Percentiles rank a stretch among this genome's conserved stretches.
Conservation (phyloP, 2,797 vertebrate species). For the Nyctalus aviator region DNA sequence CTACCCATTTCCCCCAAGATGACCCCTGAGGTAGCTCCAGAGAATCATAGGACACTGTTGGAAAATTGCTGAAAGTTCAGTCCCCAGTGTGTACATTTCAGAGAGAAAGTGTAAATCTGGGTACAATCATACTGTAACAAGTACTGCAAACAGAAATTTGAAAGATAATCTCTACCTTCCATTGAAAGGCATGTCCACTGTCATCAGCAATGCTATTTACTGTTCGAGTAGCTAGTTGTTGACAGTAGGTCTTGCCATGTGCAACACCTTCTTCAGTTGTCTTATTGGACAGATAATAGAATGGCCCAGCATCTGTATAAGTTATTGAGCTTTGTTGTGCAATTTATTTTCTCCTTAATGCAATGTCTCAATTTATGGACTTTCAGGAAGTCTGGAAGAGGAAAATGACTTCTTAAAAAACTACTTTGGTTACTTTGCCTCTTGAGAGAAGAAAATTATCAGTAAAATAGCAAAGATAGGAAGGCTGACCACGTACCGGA, state of each 20-base stretch:
- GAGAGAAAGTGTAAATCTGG: not conserved
- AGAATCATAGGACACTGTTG: not conserved
- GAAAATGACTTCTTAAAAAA: not conserved
- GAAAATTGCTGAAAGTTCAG: not conserved
- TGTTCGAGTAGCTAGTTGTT: conserved; percentile 3
- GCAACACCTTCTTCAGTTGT: not conserved
- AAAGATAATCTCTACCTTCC: not conserved
- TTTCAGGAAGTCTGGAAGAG: conserved; percentile 13
- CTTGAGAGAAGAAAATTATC: conserved; percentile 21
- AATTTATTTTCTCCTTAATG: conserved; percentile 51
- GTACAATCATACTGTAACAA: not conserved
- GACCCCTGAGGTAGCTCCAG: not conserved
- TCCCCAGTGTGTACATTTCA: not conserved
- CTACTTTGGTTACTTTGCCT: conserved; percentile 9
- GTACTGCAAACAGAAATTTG: not conserved
- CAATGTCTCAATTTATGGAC: not conserved
- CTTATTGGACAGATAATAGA: not conserved
- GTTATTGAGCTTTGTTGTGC: not conserved
- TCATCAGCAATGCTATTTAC: not conserved
- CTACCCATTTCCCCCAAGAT: not conserved
- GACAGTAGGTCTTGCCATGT: conserved; percentile 33
- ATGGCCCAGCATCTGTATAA: not conserved
- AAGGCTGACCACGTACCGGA: not conserved
- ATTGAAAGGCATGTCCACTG: not conserved
- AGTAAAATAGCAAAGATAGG: not conserved